Evolutionary conservation across 1,140 invertebrate species (phyloP).

Genomic region (Nixonia krombeini): DNA sequence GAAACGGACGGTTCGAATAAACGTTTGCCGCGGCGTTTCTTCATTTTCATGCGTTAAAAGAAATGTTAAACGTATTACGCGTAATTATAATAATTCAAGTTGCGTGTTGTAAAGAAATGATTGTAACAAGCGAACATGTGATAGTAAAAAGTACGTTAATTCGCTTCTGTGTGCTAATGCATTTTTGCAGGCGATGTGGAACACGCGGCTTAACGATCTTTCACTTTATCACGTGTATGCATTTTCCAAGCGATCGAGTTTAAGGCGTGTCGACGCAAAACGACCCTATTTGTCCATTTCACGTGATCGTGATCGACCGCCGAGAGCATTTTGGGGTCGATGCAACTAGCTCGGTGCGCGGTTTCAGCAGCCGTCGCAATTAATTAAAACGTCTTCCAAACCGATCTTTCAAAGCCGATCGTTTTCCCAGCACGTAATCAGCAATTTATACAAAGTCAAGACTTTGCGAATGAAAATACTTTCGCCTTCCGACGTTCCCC

Average conservation of each 20-base stretch:
- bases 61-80: too few relatives aligned
- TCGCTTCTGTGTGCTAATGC: slow-evolving; percentile 4
- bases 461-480: too few relatives aligned
- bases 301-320: background rate
- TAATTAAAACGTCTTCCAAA: too few relatives aligned
- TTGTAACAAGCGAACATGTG: background rate
- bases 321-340: background rate
- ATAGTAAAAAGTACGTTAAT: slow-evolving; percentile 6
- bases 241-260: slow-evolving; percentile 13
- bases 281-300: slow-evolving; percentile 12
- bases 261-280: slow-evolving; percentile 11
- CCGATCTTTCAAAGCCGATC: too few relatives aligned
- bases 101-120: background rate
- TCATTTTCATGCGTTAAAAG: too few relatives aligned
- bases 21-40: background rate
- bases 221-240: slow-evolving; percentile 11
- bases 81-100: too few relatives aligned
- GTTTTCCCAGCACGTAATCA: too few relatives aligned
- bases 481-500: too few relatives aligned
- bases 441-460: too few relatives aligned
- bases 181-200: slow-evolving; percentile 10
- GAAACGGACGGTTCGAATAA: too few relatives aligned
- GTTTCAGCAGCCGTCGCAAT: too few relatives aligned
- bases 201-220: slow-evolving; percentile 9
- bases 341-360: background rate